Conservation (phyloP, 2,113 vertebrate genomes). For the Ranitomeya variabilis region DNA sequence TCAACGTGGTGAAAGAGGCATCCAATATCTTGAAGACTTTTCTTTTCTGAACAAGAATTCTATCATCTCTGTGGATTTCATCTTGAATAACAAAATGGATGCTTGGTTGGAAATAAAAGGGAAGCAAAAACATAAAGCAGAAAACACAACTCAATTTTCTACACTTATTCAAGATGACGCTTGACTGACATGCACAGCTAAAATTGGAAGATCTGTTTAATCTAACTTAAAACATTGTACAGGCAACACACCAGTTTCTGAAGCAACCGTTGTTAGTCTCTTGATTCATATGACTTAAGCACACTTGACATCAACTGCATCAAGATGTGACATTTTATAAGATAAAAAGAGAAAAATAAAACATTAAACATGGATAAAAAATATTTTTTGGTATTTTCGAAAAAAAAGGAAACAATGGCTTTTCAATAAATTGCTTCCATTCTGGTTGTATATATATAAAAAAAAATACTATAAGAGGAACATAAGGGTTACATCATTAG, state of each 20-base stretch:
- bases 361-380: slow-evolving; percentile 78
- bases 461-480: slow-evolving; percentile 74
- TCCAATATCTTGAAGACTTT: slow-evolving; percentile 84
- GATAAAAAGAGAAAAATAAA: slow-evolving; percentile 75
- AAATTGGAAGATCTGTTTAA: slow-evolving; percentile 75
- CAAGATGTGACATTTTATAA: slow-evolving; percentile 96
- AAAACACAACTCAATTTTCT: slow-evolving; percentile 76
- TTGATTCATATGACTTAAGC: slow-evolving; percentile 96
- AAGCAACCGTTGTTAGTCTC: slow-evolving; percentile 87
- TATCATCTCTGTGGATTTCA: slow-evolving; percentile 77
- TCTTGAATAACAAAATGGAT: slow-evolving; percentile 78
- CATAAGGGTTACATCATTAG: slow-evolving; percentile 80
- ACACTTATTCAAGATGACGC: slow-evolving; percentile 74
- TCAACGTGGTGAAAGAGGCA: slow-evolving; percentile 84
- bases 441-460: slow-evolving; percentile 78
- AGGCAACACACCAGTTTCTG: slow-evolving; percentile 81
- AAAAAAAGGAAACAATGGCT: slow-evolving; percentile 88
- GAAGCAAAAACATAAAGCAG: slow-evolving; percentile 46
- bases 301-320: slow-evolving; percentile 95
- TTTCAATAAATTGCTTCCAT: slow-evolving; percentile 98
- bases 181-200: slow-evolving; percentile 82
- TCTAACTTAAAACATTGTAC: slow-evolving; percentile 77
- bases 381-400: slow-evolving; percentile 99
- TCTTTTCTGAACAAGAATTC: slow-evolving; percentile 79
- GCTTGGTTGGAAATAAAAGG: slow-evolving; percentile 69